Conservation (phyloP, 2,113 vertebrate species). For the Excalfactoria chinensis region DNA sequence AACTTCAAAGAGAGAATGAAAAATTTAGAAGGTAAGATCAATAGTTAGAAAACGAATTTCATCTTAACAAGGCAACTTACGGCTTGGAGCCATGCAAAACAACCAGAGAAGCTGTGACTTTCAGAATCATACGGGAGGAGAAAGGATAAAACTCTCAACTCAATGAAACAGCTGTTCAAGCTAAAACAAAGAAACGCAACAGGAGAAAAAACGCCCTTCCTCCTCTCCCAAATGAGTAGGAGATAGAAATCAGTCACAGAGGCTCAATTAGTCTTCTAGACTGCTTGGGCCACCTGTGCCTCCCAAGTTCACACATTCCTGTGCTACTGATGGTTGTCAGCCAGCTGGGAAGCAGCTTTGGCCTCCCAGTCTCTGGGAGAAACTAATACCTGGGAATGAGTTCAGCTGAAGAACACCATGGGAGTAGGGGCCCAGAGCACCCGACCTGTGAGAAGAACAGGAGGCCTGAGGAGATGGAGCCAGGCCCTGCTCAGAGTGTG, state of each 20-base stretch:
- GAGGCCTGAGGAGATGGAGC: fast-evolving
- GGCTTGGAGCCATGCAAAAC: conserved; percentile 12
- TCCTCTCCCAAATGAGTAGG: neutral
- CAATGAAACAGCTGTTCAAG: neutral
- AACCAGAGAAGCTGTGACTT: neutral
- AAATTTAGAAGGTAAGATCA: conserved; percentile 53
- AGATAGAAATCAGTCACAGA: neutral
- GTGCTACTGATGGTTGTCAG: fast-evolving
- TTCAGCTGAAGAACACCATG: neutral
- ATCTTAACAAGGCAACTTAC: conserved; percentile 15
- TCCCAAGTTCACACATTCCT: neutral
- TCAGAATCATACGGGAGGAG: neutral
- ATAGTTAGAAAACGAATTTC: conserved; percentile 36
- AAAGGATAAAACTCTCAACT: neutral
- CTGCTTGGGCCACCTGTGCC: neutral
- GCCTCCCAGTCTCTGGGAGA: neutral
- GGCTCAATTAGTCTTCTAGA: neutral
- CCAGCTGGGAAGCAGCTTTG: neutral
- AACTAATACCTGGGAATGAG: fast-evolving
- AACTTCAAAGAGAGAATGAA: conserved; percentile 53
- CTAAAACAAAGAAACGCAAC: neutral
- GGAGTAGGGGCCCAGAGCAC: neutral
- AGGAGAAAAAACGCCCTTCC: neutral
- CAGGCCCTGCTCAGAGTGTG: neutral
- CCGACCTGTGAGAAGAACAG: neutral